Percentiles rank a stretch among this genome's conserved stretches.
These are phyloP conservation scores for Galerucella pusilla DNA, from an alignment of 2,888 invertebrate genomes.

Conservation along the genomic window DNA sequence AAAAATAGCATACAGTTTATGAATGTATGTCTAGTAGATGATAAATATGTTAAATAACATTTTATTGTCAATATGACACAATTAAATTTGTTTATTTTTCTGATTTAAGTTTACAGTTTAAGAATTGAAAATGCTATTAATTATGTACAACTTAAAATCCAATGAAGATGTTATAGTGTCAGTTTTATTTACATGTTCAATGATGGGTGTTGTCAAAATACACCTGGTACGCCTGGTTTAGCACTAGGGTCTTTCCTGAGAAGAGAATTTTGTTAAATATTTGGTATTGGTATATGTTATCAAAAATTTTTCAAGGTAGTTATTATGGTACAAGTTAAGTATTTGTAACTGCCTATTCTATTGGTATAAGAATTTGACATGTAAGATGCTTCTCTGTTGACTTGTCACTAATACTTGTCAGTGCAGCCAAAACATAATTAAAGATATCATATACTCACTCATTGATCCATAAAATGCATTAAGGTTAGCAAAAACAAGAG, in stretches of 20 bases:
- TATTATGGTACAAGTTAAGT: neutral
- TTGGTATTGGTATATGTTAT: neutral
- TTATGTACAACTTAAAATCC: neutral
- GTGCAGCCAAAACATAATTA: neutral
- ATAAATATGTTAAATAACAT: neutral
- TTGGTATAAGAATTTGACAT: too few species aligned
- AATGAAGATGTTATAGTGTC: neutral
- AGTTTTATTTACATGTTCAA: neutral
- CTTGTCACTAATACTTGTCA: neutral
- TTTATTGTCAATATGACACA: neutral
- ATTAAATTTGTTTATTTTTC: neutral
- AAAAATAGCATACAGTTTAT: neutral
- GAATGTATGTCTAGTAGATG: neutral
- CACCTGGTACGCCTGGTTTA: slow-evolving; percentile 23
- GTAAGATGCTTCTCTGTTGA: too few species aligned
- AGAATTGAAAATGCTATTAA: neutral
- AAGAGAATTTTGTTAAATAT: slow-evolving; percentile 5
- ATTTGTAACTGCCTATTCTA: too few species aligned
- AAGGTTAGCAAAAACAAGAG: slow-evolving; percentile 10
- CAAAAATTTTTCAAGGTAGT: neutral
- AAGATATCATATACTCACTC: slow-evolving; percentile 19
- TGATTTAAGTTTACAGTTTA: slow-evolving; percentile 1
- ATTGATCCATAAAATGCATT: slow-evolving; percentile 17
- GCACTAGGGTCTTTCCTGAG: slow-evolving; percentile 28
- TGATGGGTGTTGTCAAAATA: slow-evolving; percentile 10